Base-by-base conservation (phyloP, 2,797 vertebrate genomes). In the Phrynocephalus forsythii region DNA sequence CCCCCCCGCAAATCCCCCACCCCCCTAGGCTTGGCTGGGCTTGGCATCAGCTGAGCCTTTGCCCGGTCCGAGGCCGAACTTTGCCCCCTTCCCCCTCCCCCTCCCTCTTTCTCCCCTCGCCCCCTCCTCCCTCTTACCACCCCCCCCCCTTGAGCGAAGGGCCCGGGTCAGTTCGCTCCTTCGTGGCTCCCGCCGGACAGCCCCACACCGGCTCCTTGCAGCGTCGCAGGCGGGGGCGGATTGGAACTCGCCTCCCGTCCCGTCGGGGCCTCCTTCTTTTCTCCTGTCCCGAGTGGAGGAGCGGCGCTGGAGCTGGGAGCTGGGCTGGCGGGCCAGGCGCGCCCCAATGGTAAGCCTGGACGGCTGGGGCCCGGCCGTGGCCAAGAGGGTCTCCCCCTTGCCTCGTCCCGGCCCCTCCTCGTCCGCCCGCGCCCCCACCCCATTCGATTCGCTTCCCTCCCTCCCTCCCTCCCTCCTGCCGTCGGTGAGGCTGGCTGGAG, bases 111-210 rank as follows among this genome's bases (percentile, higher is more conserved):
- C 48, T 38, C 38, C 16, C 83, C 24, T 66, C 10, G 38, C 9
- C 89, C 63, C 28, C 86, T 48, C 30, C 7, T 83, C 88, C 90
- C 90, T 52, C 71, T 60, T 7, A 33, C 33, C 33, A 2, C n/a
- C 1, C 0, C 30, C 20, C 15, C 33, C 18, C 26, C 44, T n/a
- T 44, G 72, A 79, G 83, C 9, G 56, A 75, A 10, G 84, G 88
- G 83, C 73, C 80, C 2, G 92, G 80, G 91, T 89, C 94, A 95
- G 92, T 89, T 86, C 93, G 87, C 90, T 94, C 94, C 93, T 67
- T 87, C 89, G 2, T 96, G 96, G 97, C 97, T 97, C 95, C 94
- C 94, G 92, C 95, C 94, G 97, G 97, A 97, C 97, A 97, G 95
- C 95, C 95, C 96, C 89, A 88, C 95, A 92, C 94, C 97, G 88